Evolutionary conservation across 1,140 invertebrate species (phyloP), one percentile per base, ranked within the genome.

Genomic region (Carcinoscorpius rotundicauda): DNA sequence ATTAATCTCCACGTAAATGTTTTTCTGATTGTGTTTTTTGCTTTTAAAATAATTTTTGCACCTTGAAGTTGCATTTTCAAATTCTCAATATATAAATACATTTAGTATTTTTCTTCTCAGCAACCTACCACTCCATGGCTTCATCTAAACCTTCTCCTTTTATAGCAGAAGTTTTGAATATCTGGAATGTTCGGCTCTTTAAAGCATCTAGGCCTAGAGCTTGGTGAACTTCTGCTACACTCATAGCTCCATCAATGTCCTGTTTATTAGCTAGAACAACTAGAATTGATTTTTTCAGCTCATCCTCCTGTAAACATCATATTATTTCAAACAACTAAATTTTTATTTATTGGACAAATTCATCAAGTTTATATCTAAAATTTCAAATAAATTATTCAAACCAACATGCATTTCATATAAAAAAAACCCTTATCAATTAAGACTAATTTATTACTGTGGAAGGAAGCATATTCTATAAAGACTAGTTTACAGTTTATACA

Each of bases 181-280:
- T 99, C 84, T 99, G 97, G 80, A 98, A 98, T 74, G 95, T 97
- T 77, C 96, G 83, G 80, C 95, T 97, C 78, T 95, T 95, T 6
- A 99, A 80, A 48, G 89, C 86, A 71, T 97, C 91, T 62, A 99
- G 79, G 6, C 97, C 96, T 56, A 99, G 79, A 0, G 94, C 91
- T 78, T 95, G 92, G 75, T 98, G 93, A 29, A 99, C 93, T 79
- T 99, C 96, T 1, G 94, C 88, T 0, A 96, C 89, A 62, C 88
- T 91, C 82, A 99, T 86, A 73, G 94, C 95, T 51, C 94, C 94
- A 62, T 94, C 88, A 82, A 98, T 95, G 76, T 99, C 97, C 79
- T 99, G 97, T 81, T 99, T 99, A 76, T 99, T 99, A n/a, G 97
- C 97, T 73, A 99, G 79, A 53, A 99, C 93, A 52, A 98, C 89